Base-by-base conservation (phyloP, 2,797 vertebrate genomes). In the Aulostomus chinensis region DNA sequence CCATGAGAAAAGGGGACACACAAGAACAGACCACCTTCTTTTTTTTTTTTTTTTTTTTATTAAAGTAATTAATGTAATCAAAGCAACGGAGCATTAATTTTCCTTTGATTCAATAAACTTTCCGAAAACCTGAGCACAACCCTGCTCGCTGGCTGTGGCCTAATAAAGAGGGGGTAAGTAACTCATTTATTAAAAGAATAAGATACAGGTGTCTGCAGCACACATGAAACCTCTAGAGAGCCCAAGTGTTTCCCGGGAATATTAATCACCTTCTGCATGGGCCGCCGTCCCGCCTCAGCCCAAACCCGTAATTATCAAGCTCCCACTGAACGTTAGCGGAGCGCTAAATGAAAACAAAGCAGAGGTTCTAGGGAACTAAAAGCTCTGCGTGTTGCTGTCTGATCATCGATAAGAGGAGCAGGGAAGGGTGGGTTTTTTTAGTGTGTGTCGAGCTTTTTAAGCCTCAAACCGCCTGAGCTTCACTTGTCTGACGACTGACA, bases 121-220 rank as follows among this genome's bases (percentile, higher is more conserved):
- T 36, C 26, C 2, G 15, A 34, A 51, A 40, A 17, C 34, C 33
- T 13, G 28, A 33, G 41, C 34, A 11, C 29, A 22, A 51, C 13
- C 14, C 35, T 60, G 50, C 51, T 51, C 40, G 49, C 38, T 11
- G 16, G 41, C 54, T 39, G 58, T 67, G 42, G 61, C 65, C 51
- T 84, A 88, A 85, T 84, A 79, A 84, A 85, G 76, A 81, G 51
- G 61, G 84, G 80, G 81, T 86, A 85, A 89, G 78, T 72, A 77
- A 78, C 68, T 81, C 84, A 88, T 83, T 89, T 85, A 88, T 84
- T 83, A 87, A 64, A n/a, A n/a, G n/a, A n/a, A n/a, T n/a, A n/a
- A 84, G 73, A 77, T 65, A 65, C 73, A 83, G 80, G 83, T 86
- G 78, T 81, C 68, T 68, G 38, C 30, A 38, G 57, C 62, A 40